These are phyloP conservation scores for Anaspis maculata DNA, from an alignment of 2,888 invertebrate genomes.

Conservation along the genomic window DNA sequence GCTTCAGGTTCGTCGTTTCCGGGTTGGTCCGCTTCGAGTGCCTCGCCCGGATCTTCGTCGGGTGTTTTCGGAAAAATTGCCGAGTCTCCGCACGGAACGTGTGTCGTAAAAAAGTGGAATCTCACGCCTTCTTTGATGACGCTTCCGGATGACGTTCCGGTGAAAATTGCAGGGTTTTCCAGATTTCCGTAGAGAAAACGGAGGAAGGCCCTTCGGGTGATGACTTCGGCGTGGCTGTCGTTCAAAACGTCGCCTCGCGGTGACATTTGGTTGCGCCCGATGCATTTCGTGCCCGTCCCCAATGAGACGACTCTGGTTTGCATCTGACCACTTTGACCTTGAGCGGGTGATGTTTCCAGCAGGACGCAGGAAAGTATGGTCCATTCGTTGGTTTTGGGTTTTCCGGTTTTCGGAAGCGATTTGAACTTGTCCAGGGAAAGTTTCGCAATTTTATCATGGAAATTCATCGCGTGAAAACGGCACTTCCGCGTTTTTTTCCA, in stretches of 20 bases:
- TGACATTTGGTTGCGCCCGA: constrained; percentile 63
- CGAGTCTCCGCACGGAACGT: constrained; percentile 90
- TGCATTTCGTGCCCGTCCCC: constrained; percentile 88
- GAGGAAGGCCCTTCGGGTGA: constrained; percentile 75
- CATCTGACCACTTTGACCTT: too few relatives aligned
- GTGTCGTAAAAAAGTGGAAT: constrained; percentile 80
- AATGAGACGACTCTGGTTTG: constrained; percentile 63
- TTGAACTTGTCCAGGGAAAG: constrained; percentile 54
- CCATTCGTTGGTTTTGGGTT: constrained; percentile 72
- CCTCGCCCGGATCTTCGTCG: constrained; percentile 26
- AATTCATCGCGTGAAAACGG: too few relatives aligned
- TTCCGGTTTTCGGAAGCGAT: constrained; percentile 67
- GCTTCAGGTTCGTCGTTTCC: constrained; percentile 19
- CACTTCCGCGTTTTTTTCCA: too few relatives aligned
- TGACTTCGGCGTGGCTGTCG: constrained; percentile 88
- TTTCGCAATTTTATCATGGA: constrained; percentile 44
- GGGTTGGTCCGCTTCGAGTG: constrained; percentile 4
- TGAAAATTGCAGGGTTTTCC: too few relatives aligned
- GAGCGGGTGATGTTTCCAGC: too few relatives aligned
- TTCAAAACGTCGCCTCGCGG: constrained; percentile 63
- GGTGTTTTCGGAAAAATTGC: constrained; percentile 64
- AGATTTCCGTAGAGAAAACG: constrained; percentile 65
- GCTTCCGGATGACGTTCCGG: constrained; percentile 16
- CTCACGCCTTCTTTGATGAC: constrained; percentile 45
- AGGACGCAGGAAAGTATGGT: constrained; percentile 73